Conservation (phyloP, 2,113 vertebrate species). For the Datnioides undecimradiatus region DNA sequence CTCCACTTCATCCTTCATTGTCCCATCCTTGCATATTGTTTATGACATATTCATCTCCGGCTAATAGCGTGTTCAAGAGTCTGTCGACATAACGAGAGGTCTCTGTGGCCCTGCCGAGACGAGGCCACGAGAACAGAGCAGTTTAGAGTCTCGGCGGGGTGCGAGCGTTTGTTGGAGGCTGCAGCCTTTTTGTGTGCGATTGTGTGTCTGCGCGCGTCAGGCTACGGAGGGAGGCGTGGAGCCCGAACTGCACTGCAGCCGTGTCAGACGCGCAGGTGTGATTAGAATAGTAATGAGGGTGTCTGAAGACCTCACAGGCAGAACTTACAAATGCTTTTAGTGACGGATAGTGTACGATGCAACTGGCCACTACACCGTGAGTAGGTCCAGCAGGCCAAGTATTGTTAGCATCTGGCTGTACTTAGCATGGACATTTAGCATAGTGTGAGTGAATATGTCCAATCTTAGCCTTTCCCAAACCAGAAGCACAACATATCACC, state of each 20-base stretch:
- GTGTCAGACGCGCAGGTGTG: background rate
- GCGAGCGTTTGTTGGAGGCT: background rate
- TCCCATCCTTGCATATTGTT: constrained; percentile 30
- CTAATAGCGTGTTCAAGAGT: constrained; percentile 44
- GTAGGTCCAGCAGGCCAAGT: background rate
- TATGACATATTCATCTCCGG: constrained; percentile 47
- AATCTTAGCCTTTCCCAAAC: background rate
- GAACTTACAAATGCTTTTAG: background rate
- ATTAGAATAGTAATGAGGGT: background rate
- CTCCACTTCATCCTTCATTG: constrained; percentile 19
- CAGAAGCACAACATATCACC: background rate
- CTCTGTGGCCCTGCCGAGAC: constrained; percentile 31
- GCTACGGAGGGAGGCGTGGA: background rate
- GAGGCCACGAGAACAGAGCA: constrained; percentile 13
- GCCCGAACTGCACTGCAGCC: background rate
- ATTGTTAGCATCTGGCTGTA: background rate
- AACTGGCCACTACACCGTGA: background rate
- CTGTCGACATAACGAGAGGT: constrained; percentile 30
- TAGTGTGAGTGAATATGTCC: background rate
- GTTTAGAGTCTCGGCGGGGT: constrained; percentile 30
- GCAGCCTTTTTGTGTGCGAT: background rate
- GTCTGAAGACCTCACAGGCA: background rate
- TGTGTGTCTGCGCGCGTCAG: background rate
- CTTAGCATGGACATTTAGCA: background rate
- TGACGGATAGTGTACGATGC: background rate